Base-by-base conservation (phyloP, 1,140 invertebrate species). In the Wasmannia auropunctata region DNA sequence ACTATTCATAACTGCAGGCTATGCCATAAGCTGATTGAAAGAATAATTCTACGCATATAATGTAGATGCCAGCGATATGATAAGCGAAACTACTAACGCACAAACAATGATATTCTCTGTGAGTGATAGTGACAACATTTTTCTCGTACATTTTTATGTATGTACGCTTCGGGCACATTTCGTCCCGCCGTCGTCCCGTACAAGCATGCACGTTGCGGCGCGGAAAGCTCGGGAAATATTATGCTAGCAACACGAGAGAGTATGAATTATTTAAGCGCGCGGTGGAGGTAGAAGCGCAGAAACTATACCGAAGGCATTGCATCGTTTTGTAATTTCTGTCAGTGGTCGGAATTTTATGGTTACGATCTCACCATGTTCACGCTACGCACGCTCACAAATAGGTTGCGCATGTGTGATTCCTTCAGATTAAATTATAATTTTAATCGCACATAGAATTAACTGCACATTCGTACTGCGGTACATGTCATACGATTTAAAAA, bases 361-460 rank as follows among this genome's bases (percentile, higher is more conserved):
- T 63, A 86, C 60, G 74, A 81, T 80, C 79, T 80, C 79, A 62
- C 86, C 76, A 28, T 56, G 31, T 62, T 49, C 22, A 31, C 85
- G 54, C 58, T 34, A n/a, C 40, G 40, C 22, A 46, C 11, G 54
- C 28, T 56, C 85, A 70, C 84, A 89, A 89, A 90, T 90, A 89
- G 77, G 58, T 85, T 76, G 85, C 72, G 75, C n/a, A 7, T 75
- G 70, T 69, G 80, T 72, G 86, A 87, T 89, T 90, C 75, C 88
- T 87, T 89, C 49, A 46, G 80, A 87, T 89, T 89, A 89, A 89
- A 90, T 90, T 90, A 85, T 87, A 90, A 90, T 90, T 87, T 89
- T 90, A 89, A 90, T 89, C 88, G 86, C 70, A 60, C 69, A 34
- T 76, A 80, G 62, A 51, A 88, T 63, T 63, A 76, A 85, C 49